A percentile compares a stretch with the other conserved stretches of the same genome.
These are phyloP conservation scores for Sphenodon punctatus DNA, from an alignment of 2,797 vertebrate genomes.

Conservation along the genomic window DNA sequence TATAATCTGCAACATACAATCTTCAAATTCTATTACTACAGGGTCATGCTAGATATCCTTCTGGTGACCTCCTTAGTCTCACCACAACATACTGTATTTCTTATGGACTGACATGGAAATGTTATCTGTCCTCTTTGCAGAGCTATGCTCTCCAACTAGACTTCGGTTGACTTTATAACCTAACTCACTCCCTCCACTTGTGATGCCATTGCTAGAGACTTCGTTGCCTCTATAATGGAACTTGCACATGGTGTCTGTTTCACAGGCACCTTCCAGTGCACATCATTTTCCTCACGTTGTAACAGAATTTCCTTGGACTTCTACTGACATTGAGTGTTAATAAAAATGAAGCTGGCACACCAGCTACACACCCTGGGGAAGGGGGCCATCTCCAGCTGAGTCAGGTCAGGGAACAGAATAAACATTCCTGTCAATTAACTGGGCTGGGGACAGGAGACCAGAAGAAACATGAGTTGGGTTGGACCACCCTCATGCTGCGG, in stretches of 20 bases:
- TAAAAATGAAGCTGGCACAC: too few species aligned
- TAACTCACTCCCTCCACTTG: background rate
- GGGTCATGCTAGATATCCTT: background rate
- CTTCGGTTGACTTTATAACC: slow-evolving; percentile 22
- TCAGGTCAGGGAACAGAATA: too few species aligned
- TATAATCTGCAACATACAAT: background rate
- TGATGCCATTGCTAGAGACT: slow-evolving; percentile 11
- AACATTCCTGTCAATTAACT: too few species aligned
- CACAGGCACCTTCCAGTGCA: background rate
- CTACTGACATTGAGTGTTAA: background rate
- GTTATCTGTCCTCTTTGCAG: slow-evolving; percentile 22
- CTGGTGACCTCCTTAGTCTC: background rate
- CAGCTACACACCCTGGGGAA: too few species aligned
- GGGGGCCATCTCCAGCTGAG: too few species aligned
- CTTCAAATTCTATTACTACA: background rate
- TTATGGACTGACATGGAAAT: background rate
- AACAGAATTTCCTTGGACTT: background rate
- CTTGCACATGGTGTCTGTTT: background rate
- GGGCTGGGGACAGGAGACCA: too few species aligned
- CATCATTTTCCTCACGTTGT: background rate
- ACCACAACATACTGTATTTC: background rate
- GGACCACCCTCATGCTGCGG: too few species aligned
- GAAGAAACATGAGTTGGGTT: too few species aligned
- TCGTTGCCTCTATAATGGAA: background rate
- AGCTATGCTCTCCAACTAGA: background rate